phyloP scores from a whole-genome alignment of 2,888 invertebrate genomes.

The Drosophila borborema region DNA sequence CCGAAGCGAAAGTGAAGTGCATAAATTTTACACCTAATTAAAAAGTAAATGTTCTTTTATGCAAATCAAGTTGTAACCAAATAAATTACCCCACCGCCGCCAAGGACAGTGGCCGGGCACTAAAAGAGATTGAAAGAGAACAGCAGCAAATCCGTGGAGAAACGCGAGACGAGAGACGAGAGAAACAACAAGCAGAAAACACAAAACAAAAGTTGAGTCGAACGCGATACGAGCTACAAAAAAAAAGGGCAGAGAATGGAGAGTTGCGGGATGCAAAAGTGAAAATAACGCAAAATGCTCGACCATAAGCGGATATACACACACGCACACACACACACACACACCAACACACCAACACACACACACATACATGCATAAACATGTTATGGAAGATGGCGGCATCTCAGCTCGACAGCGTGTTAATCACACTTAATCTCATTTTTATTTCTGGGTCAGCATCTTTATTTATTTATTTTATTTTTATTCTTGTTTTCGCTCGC shows the following conservation, averaged over 20 bases:
- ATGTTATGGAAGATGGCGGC: constrained; percentile 58
- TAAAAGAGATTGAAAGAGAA: constrained; percentile 19
- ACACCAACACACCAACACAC: constrained; percentile 11
- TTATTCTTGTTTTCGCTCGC: constrained; percentile 28
- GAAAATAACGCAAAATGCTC: constrained; percentile 48
- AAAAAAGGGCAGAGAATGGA: neutral
- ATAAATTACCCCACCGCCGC: constrained; percentile 66
- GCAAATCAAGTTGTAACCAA: constrained; percentile 78
- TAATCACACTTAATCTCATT: constrained; percentile 82
- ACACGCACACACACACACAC: constrained; percentile 15
- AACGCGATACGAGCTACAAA: constrained; percentile 28
- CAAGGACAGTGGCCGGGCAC: constrained; percentile 9
- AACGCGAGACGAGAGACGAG: constrained; percentile 13
- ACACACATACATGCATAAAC: constrained; percentile 19
- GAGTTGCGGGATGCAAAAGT: constrained; percentile 40
- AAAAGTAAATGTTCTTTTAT: constrained; percentile 80
- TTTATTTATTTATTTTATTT: constrained; percentile 62
- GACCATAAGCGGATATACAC: constrained; percentile 13
- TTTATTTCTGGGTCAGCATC: constrained; percentile 82
- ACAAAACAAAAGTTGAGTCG: constrained; percentile 32
- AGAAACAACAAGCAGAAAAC: constrained; percentile 5
- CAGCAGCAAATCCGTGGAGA: constrained; percentile 31
- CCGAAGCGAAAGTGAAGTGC: constrained; percentile 71
- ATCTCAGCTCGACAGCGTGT: constrained; percentile 71
- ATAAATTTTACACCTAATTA: constrained; percentile 81